These are phyloP conservation scores for Ophioninae sp. DNA, from an alignment of 2,888 invertebrate species.

Conservation along the genomic window DNA sequence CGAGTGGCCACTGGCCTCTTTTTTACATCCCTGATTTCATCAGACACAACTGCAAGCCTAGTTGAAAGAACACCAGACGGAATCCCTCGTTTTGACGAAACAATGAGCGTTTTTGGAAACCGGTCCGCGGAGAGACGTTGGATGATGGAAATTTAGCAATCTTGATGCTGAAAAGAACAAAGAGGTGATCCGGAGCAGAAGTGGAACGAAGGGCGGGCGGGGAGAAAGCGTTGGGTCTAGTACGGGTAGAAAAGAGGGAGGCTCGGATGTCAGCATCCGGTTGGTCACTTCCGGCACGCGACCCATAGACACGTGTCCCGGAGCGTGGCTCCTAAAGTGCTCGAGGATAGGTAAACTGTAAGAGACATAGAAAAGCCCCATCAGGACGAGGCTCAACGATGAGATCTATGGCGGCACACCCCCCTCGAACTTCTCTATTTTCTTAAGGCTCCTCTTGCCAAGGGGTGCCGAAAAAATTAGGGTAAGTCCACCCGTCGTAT, in stretches of 20 bases:
- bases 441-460: slow-evolving; percentile 34
- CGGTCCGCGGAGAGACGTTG: background rate
- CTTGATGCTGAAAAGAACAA: slow-evolving; percentile 49
- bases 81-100: background rate
- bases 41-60: slow-evolving; percentile 11
- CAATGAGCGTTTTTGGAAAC: background rate
- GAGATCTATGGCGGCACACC: slow-evolving; percentile 36
- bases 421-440: slow-evolving; percentile 62
- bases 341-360: slow-evolving; percentile 46
- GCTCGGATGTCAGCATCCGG: slow-evolving; percentile 80
- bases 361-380: slow-evolving; percentile 44
- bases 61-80: background rate
- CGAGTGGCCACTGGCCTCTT: background rate
- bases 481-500: slow-evolving; percentile 37
- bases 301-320: slow-evolving; percentile 76
- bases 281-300: slow-evolving; percentile 81
- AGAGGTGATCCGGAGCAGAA: slow-evolving; percentile 49
- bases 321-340: slow-evolving; percentile 64
- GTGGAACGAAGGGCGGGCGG: slow-evolving; percentile 51
- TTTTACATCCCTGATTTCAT: slow-evolving; percentile 27
- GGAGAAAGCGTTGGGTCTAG: slow-evolving; percentile 44
- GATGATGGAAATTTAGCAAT: slow-evolving; percentile 23
- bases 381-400: slow-evolving; percentile 32
- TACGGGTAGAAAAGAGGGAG: slow-evolving; percentile 65
- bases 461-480: slow-evolving; percentile 52